A percentile compares a stretch with the other conserved stretches of the same genome.
phyloP scores from a whole-genome alignment of 2,113 vertebrate species.

The Thymallus thymallus region DNA sequence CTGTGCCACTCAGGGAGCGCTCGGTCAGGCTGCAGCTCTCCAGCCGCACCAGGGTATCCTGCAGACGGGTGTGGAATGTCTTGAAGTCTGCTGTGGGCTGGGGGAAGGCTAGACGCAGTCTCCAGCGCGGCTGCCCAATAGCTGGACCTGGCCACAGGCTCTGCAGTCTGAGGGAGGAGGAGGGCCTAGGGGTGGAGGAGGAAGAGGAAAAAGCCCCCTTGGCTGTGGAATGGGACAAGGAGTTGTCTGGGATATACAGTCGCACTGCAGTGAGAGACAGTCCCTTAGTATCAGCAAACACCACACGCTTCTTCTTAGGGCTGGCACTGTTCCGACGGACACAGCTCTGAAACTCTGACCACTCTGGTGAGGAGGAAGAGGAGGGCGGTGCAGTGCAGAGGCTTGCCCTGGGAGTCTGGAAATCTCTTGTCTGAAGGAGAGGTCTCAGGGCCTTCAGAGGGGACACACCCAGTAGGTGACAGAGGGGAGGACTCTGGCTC shows the following conservation, averaged over 20 bases:
- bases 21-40: slow-evolving; percentile 71
- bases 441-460: slow-evolving; percentile 21
- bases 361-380: background rate
- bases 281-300: slow-evolving; percentile 79
- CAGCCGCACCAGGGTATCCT: slow-evolving; percentile 52
- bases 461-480: slow-evolving; percentile 41
- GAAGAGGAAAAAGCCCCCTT: background rate
- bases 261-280: slow-evolving; percentile 67
- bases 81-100: slow-evolving; percentile 50
- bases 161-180: background rate
- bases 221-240: slow-evolving; percentile 15
- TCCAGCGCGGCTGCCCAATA: background rate
- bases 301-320: slow-evolving; percentile 68
- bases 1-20: slow-evolving; percentile 62
- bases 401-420: background rate
- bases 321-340: slow-evolving; percentile 35
- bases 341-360: slow-evolving; percentile 31
- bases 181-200: background rate
- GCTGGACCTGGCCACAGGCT: background rate
- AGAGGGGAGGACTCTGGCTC: slow-evolving; percentile 47
- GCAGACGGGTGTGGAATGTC: slow-evolving; percentile 48
- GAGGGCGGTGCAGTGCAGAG: slow-evolving; percentile 12
- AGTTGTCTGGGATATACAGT: slow-evolving; percentile 61
- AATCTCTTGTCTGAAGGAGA: background rate
- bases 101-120: slow-evolving; percentile 56